phyloP scores from a whole-genome alignment of 2,888 invertebrate genomes.

The Sesamia inferens region DNA sequence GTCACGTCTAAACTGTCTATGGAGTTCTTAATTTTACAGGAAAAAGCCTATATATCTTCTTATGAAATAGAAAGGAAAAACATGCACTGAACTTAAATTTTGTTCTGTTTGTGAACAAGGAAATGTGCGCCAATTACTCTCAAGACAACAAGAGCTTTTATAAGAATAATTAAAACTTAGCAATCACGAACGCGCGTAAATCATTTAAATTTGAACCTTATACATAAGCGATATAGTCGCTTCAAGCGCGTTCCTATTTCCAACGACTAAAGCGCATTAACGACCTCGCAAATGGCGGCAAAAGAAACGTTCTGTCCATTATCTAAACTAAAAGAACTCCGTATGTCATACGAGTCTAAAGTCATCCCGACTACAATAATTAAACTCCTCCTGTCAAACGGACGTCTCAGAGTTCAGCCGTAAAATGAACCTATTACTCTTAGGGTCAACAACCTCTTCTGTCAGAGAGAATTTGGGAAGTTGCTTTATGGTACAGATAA shows the following conservation, averaged over 20 bases:
- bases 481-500: conserved; percentile 95
- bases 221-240: not conserved
- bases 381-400: conserved; percentile 92
- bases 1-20: no score
- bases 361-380: conserved; percentile 68
- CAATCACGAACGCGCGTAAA: not conserved
- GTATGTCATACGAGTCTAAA: conserved; percentile 85
- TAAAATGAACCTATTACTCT: conserved; percentile 98
- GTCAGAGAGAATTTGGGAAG: conserved; percentile 98
- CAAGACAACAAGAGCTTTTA: not conserved
- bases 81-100: no score
- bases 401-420: conserved; percentile 99
- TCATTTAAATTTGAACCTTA: conserved; percentile 5
- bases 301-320: conserved; percentile 39
- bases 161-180: conserved; percentile 1
- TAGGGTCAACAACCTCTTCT: conserved; percentile 98
- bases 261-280: not conserved
- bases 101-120: no score
- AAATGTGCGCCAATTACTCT: not conserved
- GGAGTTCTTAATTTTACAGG: no score
- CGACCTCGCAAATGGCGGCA: not conserved
- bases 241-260: not conserved
- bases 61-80: no score
- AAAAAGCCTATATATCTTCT: no score
- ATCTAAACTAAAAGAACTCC: conserved; percentile 72